Percentiles rank a stretch among this genome's conserved stretches.
phyloP scores from a whole-genome alignment of 2,888 invertebrate species.

The Lobophora halterata region DNA sequence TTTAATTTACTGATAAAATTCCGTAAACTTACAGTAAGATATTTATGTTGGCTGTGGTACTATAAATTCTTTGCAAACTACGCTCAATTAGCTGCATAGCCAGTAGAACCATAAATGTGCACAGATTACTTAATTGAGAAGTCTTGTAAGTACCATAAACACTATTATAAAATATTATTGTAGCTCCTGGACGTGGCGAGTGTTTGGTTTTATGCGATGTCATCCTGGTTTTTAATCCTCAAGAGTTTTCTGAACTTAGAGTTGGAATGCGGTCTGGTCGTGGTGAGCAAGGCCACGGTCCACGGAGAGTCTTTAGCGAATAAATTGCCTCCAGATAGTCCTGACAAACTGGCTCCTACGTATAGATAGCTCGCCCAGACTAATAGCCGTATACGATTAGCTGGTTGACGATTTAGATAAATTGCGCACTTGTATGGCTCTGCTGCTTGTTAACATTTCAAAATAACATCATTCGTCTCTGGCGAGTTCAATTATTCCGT shows the following conservation, averaged over 20 bases:
- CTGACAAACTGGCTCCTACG: slow-evolving; percentile 50
- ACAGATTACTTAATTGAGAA: slow-evolving; percentile 1
- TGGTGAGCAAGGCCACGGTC: slow-evolving; percentile 55
- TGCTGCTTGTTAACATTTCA: slow-evolving; percentile 19
- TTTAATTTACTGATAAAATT: slow-evolving; percentile 49
- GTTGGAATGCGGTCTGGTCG: slow-evolving; percentile 62
- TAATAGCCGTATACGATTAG: slow-evolving; percentile 67
- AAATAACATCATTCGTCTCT: slow-evolving; percentile 19
- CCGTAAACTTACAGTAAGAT: too few relatives aligned
- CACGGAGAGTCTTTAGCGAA: slow-evolving; percentile 66
- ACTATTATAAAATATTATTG: slow-evolving; percentile 21
- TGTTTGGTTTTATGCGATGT: slow-evolving; percentile 27
- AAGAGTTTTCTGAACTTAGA: slow-evolving; percentile 61
- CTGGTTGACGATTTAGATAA: slow-evolving; percentile 59
- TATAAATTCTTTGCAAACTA: slow-evolving; percentile 17
- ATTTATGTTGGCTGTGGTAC: too few relatives aligned
- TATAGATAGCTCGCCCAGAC: slow-evolving; percentile 49
- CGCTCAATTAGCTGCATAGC: slow-evolving; percentile 5
- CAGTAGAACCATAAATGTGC: slow-evolving; percentile 6
- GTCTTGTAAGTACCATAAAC: slow-evolving; percentile 6
- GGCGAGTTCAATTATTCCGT: slow-evolving; percentile 11
- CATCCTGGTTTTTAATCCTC: slow-evolving; percentile 54
- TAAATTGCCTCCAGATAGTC: slow-evolving; percentile 67
- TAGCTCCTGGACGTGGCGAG: slow-evolving; percentile 3
- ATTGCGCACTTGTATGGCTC: slow-evolving; percentile 33